These are phyloP conservation scores for Phrynocephalus vlangalii DNA, from an alignment of 2,797 vertebrate genomes.

Conservation along the genomic window DNA sequence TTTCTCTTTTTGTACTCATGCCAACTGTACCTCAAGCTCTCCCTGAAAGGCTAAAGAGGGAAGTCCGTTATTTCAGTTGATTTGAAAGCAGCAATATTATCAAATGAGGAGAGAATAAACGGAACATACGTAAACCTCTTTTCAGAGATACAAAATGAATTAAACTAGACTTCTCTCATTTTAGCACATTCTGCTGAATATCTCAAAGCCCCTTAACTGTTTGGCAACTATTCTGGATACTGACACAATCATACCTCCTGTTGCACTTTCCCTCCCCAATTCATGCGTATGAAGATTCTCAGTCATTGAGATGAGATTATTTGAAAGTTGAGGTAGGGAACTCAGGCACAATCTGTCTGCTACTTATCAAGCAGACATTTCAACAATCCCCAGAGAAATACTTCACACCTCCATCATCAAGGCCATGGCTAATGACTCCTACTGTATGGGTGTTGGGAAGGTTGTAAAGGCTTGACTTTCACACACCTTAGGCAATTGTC, in stretches of 20 bases:
- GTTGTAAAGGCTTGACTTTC: too few relatives aligned
- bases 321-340: too few relatives aligned
- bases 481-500: too few relatives aligned
- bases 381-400: too few relatives aligned
- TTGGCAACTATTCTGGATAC: neutral
- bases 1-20: neutral
- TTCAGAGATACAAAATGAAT: neutral
- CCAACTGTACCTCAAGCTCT: neutral
- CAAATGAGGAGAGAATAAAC: constrained; percentile 2
- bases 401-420: too few relatives aligned
- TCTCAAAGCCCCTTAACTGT: neutral
- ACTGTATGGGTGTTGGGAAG: too few relatives aligned
- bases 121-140: neutral
- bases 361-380: too few relatives aligned
- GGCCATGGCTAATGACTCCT: too few relatives aligned
- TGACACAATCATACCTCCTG: neutral
- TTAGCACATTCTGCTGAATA: neutral
- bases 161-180: neutral
- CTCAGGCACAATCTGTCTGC: too few relatives aligned
- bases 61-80: constrained; percentile 14
- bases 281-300: too few relatives aligned
- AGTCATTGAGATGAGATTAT: too few relatives aligned
- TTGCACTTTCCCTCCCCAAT: too few relatives aligned
- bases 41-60: neutral
- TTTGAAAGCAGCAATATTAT: constrained; percentile 23